phyloP scores from a whole-genome alignment of 1,140 invertebrate genomes.

The Megalonaias nervosa region DNA sequence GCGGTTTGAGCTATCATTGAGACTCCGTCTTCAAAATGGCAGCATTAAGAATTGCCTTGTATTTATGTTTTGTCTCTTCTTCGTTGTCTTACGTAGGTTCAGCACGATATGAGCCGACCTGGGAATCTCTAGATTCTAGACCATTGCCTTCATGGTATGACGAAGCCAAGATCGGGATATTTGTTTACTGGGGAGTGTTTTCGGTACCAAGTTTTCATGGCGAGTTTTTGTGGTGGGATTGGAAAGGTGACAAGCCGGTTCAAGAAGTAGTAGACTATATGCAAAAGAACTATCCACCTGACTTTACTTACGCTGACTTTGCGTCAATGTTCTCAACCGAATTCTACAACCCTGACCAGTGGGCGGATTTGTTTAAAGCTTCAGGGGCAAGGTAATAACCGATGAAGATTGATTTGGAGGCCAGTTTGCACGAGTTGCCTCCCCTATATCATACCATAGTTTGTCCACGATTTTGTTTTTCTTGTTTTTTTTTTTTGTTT shows the following conservation, averaged over 20 bases:
- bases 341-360: constrained; percentile 49
- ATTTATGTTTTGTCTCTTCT: constrained; percentile 89
- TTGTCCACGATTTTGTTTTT: too few relatives aligned
- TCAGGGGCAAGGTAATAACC: constrained; percentile 50
- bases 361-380: constrained; percentile 48
- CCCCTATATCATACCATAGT: not conserved
- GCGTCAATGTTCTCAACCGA: constrained; percentile 53
- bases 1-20: too few relatives aligned
- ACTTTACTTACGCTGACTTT: constrained; percentile 62
- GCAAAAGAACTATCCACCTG: constrained; percentile 60
- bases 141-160: constrained; percentile 71
- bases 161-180: constrained; percentile 69
- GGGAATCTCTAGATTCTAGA: constrained; percentile 69
- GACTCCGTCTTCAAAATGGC: too few relatives aligned
- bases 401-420: not conserved
- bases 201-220: constrained; percentile 60
- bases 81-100: not conserved
- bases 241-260: constrained; percentile 41
- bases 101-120: constrained; percentile 50
- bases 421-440: not conserved
- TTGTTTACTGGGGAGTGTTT: constrained; percentile 61
- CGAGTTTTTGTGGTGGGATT: constrained; percentile 63
- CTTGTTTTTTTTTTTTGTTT: too few relatives aligned
- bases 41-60: not conserved
- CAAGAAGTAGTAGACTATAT: constrained; percentile 53